A percentile compares a stretch with the other conserved stretches of the same genome.
phyloP scores from a whole-genome alignment of 2,797 vertebrate species.

The Euthynnus affinis region DNA sequence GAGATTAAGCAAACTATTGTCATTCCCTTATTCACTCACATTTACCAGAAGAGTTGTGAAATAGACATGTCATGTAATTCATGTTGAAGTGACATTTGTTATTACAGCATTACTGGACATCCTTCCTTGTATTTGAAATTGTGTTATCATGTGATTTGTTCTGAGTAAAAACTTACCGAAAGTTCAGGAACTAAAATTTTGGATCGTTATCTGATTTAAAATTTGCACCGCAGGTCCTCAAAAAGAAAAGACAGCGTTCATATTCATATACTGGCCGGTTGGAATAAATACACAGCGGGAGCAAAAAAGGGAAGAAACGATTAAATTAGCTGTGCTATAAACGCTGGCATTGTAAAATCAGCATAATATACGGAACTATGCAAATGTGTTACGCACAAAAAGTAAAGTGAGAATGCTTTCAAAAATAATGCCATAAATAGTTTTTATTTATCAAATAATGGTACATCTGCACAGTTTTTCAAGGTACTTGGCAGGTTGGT shows the following conservation, averaged over 20 bases:
- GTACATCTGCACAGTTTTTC: too few species aligned
- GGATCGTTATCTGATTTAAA: too few species aligned
- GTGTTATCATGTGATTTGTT: too few species aligned
- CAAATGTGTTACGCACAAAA: too few species aligned
- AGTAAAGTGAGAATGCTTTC: too few species aligned
- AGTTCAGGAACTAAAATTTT: neutral
- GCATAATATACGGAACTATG: neutral
- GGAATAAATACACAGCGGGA: neutral
- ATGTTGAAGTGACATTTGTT: neutral
- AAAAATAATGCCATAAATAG: too few species aligned
- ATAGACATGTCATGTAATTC: neutral
- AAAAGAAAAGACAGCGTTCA: neutral
- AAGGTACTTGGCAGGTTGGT: too few species aligned
- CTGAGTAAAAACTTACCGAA: neutral
- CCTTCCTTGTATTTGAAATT: neutral
- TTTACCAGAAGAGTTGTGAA: slow-evolving; percentile 15
- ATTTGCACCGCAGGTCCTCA: too few species aligned
- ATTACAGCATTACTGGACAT: neutral
- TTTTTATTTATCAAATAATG: too few species aligned
- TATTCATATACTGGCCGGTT: neutral
- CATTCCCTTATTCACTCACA: slow-evolving; percentile 21
- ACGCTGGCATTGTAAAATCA: neutral
- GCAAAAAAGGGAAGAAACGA: too few species aligned
- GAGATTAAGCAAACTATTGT: slow-evolving; percentile 31
- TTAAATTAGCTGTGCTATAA: neutral